Percentiles rank a stretch among this genome's conserved stretches.
phyloP scores from a whole-genome alignment of 2,797 vertebrate species.

The Cirrhinus molitorella region DNA sequence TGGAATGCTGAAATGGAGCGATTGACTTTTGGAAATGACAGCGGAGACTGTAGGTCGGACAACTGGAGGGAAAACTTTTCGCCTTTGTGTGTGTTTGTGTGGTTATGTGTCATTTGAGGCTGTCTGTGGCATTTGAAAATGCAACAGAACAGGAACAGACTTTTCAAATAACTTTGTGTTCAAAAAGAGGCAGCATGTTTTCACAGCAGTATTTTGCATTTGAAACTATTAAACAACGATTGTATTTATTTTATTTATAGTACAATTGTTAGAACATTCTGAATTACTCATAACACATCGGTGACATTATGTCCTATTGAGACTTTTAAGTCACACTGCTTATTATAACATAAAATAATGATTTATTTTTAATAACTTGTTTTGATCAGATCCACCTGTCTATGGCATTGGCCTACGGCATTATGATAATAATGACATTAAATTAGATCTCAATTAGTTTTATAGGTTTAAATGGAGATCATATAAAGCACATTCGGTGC shows the following conservation, averaged over 20 bases:
- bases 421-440: background rate
- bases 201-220: background rate
- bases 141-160: background rate
- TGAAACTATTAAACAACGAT: background rate
- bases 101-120: conserved; percentile 15
- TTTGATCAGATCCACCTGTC: background rate
- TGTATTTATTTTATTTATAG: background rate
- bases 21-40: conserved; percentile 42
- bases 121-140: conserved; percentile 19
- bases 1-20: conserved; percentile 28
- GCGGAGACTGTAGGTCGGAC: conserved; percentile 31
- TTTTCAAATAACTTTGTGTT: background rate
- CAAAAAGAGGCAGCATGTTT: background rate
- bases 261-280: background rate
- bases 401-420: background rate
- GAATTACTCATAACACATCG: background rate
- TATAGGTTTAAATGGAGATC: background rate
- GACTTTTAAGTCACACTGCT: background rate
- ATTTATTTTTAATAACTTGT: background rate
- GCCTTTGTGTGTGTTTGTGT: conserved; percentile 19
- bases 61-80: conserved; percentile 33
- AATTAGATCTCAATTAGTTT: background rate
- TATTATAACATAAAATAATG: background rate
- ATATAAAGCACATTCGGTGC: background rate
- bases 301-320: background rate